phyloP scores from a whole-genome alignment of 2,888 invertebrate species.

The Eurytoma adleriae region DNA sequence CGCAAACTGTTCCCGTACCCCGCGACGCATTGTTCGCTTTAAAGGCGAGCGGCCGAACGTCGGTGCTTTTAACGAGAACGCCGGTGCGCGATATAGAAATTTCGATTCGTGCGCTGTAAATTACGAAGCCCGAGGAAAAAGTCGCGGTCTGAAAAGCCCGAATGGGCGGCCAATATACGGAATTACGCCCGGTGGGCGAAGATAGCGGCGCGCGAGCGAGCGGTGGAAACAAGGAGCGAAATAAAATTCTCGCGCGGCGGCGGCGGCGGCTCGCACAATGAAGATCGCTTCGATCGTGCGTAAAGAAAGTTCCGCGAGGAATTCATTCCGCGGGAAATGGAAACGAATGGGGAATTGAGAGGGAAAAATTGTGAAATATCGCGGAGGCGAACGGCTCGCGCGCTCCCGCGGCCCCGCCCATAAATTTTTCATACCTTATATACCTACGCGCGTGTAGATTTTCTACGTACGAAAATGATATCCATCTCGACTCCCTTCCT shows the following conservation, averaged over 20 bases:
- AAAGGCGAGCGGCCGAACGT: not conserved
- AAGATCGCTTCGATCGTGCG: constrained; percentile 30
- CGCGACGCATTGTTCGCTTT: not conserved
- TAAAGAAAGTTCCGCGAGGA: constrained; percentile 24
- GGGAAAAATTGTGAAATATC: constrained; percentile 31
- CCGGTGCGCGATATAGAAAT: not conserved
- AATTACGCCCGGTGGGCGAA: not conserved
- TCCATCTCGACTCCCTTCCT: constrained; percentile 40
- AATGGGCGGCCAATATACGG: not conserved
- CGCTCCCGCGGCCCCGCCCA: not conserved
- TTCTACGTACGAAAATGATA: constrained; percentile 9
- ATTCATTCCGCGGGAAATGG: constrained; percentile 39
- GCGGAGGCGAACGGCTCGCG: not conserved
- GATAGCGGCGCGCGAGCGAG: too few species aligned
- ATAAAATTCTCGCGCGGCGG: constrained; percentile 1
- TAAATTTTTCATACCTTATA: not conserved
- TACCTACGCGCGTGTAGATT: not conserved
- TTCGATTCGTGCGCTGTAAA: not conserved
- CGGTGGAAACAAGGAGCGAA: not conserved
- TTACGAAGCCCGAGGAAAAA: not conserved
- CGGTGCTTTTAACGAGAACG: not conserved
- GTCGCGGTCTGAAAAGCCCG: not conserved
- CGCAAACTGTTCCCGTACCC: not conserved
- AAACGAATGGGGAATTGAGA: constrained; percentile 35
- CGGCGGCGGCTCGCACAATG: not conserved